Evolutionary conservation across 2,113 vertebrate genomes (phyloP), one percentile per base, ranked within the genome.

Genomic region (Prunella fulvescens): DNA sequence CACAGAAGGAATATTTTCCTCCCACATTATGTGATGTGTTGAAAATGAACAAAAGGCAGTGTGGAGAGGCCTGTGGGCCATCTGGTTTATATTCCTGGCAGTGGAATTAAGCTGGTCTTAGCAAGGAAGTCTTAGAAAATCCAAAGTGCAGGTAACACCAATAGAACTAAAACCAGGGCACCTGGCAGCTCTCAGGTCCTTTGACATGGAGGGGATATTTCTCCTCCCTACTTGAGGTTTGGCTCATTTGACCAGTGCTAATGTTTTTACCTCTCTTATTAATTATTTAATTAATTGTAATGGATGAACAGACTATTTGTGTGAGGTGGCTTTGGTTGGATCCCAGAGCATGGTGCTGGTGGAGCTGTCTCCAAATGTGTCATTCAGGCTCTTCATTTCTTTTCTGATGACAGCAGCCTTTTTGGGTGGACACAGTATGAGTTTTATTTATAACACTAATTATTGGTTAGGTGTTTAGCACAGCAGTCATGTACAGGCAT

Each of bases 291-390:
- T 82, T 62, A 33, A 15, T 72, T 45, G 10, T 26, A 14, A 44
- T 0, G 0, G 20, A 6, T 60, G 53, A 83, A 23, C 1, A 2
- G 23, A 71, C 15, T 25, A n/a, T 8, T 3, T 40, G 14, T 2
- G 1, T 26, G n/a, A 51, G 14, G 15, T 20, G 44, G 25, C 42
- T 67, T 80, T 67, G 53, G 25, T 28, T 57, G 70, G 40, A 48
- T 24, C 40, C 19, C 20, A 14, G 40, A 28, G 14, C 0, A 0
- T 2, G 7, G 20, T 51, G 79, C 66, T 86, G 61, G 23, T 83
- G n/a, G 40, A 81, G 12, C 25, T 37, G 40, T 74, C 48, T 3
- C 1, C 33, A 18, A 1, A 23, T 1, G 0, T 45, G 56, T 79
- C 76, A 35, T 73, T 64, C 67, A 67, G 25, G 31, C 23, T 50